Percentiles rank a stretch among this genome's conserved stretches.
phyloP scores from a whole-genome alignment of 2,113 vertebrate genomes.

The Heterotilapia buettikoferi region DNA sequence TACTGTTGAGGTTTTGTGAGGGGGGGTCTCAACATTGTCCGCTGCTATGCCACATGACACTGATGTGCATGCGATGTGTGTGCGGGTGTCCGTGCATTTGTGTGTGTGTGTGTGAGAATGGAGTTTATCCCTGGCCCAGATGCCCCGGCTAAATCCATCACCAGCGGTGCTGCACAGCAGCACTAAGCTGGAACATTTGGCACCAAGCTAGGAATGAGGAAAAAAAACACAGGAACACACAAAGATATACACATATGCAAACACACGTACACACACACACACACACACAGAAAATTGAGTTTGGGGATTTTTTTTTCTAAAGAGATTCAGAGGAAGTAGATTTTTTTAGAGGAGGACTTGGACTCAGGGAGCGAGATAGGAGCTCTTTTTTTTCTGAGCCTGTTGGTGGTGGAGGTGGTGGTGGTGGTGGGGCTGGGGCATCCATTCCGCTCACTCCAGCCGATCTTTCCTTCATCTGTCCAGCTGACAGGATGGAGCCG shows the following conservation, averaged over 20 bases:
- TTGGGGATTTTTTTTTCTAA: constrained; percentile 35
- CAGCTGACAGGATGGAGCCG: constrained; percentile 65
- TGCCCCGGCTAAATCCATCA: constrained; percentile 54
- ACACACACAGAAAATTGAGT: constrained; percentile 44
- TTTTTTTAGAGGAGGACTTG: constrained; percentile 17
- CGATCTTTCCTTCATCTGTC: constrained; percentile 8
- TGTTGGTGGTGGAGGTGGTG: constrained; percentile 16
- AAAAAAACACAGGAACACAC: constrained; percentile 20
- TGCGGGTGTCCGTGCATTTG: background rate
- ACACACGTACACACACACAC: background rate
- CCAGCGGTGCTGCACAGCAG: constrained; percentile 46
- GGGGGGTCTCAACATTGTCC: constrained; percentile 33
- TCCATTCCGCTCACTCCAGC: constrained; percentile 34
- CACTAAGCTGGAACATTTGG: constrained; percentile 65
- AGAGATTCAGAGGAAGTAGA: constrained; percentile 44
- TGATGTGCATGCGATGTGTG: background rate
- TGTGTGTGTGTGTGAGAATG: constrained; percentile 32
- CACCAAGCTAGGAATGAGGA: constrained; percentile 51
- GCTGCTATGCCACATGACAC: background rate
- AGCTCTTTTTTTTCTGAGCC: constrained; percentile 36
- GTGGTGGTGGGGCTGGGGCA: constrained; percentile 24
- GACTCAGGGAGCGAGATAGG: constrained; percentile 12
- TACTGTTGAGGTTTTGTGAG: constrained; percentile 35
- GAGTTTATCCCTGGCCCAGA: constrained; percentile 53
- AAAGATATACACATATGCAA: constrained; percentile 8